A percentile compares a stretch with the other conserved stretches of the same genome.
Conservation (phyloP, 2,888 invertebrate species). For the Hipparchia semele region DNA sequence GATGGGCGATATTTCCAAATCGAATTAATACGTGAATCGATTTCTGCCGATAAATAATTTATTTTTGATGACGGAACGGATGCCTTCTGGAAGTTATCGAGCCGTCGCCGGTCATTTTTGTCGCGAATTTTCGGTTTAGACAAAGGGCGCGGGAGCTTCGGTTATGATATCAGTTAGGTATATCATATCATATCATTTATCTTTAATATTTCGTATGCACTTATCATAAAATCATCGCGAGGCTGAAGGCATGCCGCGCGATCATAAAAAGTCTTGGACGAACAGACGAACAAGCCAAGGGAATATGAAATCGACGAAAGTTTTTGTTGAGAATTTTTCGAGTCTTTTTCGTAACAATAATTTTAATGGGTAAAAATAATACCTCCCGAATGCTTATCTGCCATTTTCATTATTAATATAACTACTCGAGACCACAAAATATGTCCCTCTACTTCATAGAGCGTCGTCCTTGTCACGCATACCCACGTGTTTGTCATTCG, state of each 20-base stretch:
- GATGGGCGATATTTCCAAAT: conserved; percentile 69
- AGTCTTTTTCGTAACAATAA: neutral
- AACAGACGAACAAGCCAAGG: conserved; percentile 5
- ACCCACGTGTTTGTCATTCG: too few species aligned
- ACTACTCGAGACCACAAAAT: too few species aligned
- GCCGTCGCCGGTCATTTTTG: conserved; percentile 22
- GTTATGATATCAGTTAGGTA: conserved; percentile 28
- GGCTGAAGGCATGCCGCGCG: conserved; percentile 13
- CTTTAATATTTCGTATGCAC: conserved; percentile 39
- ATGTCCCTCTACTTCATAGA: too few species aligned
- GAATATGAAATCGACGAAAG: conserved; percentile 1
- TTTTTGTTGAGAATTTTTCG: conserved; percentile 2
- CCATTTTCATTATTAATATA: neutral
- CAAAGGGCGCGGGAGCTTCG: conserved; percentile 36
- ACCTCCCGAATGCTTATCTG: neutral
- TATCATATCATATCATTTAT: conserved; percentile 32
- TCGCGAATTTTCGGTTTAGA: conserved; percentile 41
- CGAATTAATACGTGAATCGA: conserved; percentile 74
- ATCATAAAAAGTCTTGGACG: conserved; percentile 7
- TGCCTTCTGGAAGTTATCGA: neutral
- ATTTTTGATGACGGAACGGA: conserved; percentile 58
- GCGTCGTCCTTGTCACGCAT: too few species aligned
- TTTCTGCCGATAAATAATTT: conserved; percentile 66
- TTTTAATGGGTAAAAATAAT: neutral
- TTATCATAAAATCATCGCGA: conserved; percentile 39